A percentile compares a stretch with the other conserved stretches of the same genome.
phyloP scores from a whole-genome alignment of 2,113 vertebrate genomes.

The Lepidothrix coronata region DNA sequence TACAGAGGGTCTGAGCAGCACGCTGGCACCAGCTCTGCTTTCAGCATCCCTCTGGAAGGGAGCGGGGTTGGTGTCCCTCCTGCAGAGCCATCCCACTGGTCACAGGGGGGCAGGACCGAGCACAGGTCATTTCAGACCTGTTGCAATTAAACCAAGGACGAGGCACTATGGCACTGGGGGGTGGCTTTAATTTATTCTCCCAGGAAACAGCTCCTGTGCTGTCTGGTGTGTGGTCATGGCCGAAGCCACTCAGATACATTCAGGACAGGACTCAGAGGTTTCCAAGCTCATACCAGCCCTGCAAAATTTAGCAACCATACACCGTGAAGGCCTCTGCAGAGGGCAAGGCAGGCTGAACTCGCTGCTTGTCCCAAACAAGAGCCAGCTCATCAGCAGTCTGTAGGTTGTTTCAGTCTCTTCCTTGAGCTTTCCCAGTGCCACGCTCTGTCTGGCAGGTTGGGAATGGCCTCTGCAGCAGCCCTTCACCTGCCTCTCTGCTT shows the following conservation, averaged over 20 bases:
- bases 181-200: not conserved
- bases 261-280: not conserved
- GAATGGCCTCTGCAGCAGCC: not conserved
- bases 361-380: not conserved
- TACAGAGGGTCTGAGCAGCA: not conserved
- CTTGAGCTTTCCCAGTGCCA: not conserved
- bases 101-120: not conserved
- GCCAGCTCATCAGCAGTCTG: not conserved
- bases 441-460: not conserved
- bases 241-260: not conserved
- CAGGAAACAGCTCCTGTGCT: not conserved
- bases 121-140: not conserved
- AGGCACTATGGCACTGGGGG: not conserved
- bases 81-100: not conserved
- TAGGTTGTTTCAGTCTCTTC: not conserved
- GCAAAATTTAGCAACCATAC: not conserved
- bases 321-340: not conserved
- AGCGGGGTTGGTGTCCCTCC: not conserved
- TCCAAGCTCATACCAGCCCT: not conserved
- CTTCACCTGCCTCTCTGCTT: not conserved
- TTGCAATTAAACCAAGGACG: not conserved
- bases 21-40: fast-evolving
- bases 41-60: not conserved
- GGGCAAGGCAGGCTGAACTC: not conserved
- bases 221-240: not conserved